Percentiles rank a stretch among this genome's conserved stretches.
phyloP scores from a whole-genome alignment of 1,140 invertebrate genomes.

The Trichonephila inaurata region DNA sequence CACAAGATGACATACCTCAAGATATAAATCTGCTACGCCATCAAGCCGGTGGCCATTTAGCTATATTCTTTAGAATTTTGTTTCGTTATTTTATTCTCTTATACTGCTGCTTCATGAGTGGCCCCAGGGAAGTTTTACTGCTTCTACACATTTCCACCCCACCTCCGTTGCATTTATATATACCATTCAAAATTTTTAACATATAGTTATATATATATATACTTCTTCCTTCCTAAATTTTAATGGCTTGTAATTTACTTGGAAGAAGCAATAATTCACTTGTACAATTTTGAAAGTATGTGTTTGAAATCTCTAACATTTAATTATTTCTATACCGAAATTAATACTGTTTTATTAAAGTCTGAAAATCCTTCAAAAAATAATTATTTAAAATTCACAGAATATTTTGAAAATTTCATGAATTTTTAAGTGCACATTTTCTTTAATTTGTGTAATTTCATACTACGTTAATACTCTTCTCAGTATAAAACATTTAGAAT shows the following conservation, averaged over 20 bases:
- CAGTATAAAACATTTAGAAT: no score
- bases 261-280: neutral
- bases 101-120: neutral
- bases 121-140: constrained; percentile 8
- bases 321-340: no score
- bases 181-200: neutral
- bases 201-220: no score
- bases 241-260: neutral
- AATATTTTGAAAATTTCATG: no score
- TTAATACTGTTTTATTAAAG: no score
- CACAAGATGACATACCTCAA: neutral
- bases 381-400: no score
- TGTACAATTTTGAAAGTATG: no score
- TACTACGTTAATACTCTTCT: no score
- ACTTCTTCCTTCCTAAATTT: neutral
- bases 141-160: neutral
- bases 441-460: no score
- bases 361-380: no score
- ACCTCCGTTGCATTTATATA: neutral
- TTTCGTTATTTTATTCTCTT: constrained; percentile 1
- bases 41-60: neutral
- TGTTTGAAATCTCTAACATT: no score
- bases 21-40: constrained; percentile 29
- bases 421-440: no score
- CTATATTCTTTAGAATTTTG: constrained; percentile 24